Base-by-base conservation (phyloP, 2,797 vertebrate genomes). In the Holocentrus rufus region DNA sequence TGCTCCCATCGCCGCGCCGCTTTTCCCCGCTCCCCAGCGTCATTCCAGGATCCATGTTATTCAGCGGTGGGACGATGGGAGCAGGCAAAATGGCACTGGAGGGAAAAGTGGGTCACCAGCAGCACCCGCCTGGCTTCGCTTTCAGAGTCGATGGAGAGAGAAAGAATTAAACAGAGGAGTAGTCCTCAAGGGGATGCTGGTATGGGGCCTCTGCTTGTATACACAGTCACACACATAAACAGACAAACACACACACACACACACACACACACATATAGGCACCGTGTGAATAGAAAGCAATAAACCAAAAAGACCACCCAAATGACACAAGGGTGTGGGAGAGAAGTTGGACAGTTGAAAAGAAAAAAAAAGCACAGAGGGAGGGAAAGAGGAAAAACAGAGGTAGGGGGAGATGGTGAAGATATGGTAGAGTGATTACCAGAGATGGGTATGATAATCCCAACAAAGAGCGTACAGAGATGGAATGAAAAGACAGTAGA, bases 61-160 rank as follows among this genome's bases (percentile, higher is more conserved):
- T 85, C 73, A 70, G 88, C 83, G 86, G 71, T 72, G 66, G 83
- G 78, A 90, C 27, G 75, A 73, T 70, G n/a, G 46, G 76, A 42
- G 31, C 57, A 84, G 73, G 68, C 69, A 86, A 91, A 91, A 89
- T 85, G 88, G 86, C 78, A 88, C 78, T 69, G 5, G 67, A 46
- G 76, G 80, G 61, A 78, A 83, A 91, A 92, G 79, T 92, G 90
- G 86, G 90, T 92, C 90, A 90, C 30, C 30, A 31, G 30, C 25
- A 1, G 71, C 60, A 59, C 80, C 81, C 50, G 77, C 58, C 79
- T 79, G 61, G 73, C 70, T 84, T 84, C 75, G 74, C 89, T 89
- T 91, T 90, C 81, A 87, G 85, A 90, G 75, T 87, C 76, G 72
- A 67, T 68, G 46, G 68, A 83, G 83, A 73, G 81, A 80, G 73